Evolutionary conservation across 2,113 vertebrate species (phyloP), one percentile per base, ranked within the genome.

Genomic region (Canis aureus): DNA sequence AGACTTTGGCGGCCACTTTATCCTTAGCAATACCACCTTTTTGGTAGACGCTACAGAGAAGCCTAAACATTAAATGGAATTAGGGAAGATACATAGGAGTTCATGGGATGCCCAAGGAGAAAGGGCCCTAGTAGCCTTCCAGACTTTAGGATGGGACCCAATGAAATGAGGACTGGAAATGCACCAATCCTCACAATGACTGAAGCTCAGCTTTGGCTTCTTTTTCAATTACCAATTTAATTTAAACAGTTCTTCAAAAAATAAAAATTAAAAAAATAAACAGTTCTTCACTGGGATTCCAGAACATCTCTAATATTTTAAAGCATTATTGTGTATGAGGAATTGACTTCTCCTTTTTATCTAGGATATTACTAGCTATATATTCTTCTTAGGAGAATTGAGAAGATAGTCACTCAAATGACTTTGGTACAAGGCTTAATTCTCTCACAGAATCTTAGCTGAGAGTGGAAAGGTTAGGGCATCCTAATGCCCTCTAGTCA

Each of bases 331-430:
- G 3, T 62, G 38, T 67, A 81, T 76, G 66, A 88, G 62, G 59
- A 89, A 55, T 91, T 81, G 73, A 29, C 32, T 73, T 76, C 12
- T 95, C 7, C 95, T 94, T 93, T 89, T 73, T 81, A 55, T 32
- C 19, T 81, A 76, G 51, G 60, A 12, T 90, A 60, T 22, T 91
- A 17, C 22, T 74, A 69, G n/a, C 43, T 81, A 16, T 8, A 25
- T 60, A 60, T 8, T 38, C 32, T 91, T 95, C 27, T 67, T 29
- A 3, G 51, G 11, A 88, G 51, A 91, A 71, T 17, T 64, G 27
- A 95, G 76, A 96, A 97, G 51, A 81, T 13, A 87, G 64, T 94
- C 55, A 93, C 51, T 62, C 60, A 78, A 55, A 57, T 91, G 12
- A 69, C 87, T 84, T 84, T 91, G 17, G 32, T 89, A 1, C 7